Conservation (phyloP, 2,888 invertebrate genomes). For the Noctua comes region DNA sequence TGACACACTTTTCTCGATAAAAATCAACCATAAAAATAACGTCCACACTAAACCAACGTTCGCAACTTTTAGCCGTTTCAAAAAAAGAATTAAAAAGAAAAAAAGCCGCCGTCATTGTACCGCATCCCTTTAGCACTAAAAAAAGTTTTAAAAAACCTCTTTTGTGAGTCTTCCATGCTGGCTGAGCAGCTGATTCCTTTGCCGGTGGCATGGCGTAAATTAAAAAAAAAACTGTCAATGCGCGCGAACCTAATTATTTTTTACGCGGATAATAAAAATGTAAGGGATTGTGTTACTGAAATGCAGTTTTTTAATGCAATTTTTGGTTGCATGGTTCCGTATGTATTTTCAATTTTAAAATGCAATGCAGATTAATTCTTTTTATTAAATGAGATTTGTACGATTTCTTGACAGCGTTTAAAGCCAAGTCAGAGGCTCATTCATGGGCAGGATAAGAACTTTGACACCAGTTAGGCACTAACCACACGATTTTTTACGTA, state of each 20-base stretch:
- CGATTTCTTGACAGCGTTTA: too few relatives aligned
- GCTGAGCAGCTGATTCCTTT: constrained; percentile 73
- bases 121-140: constrained; percentile 73
- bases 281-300: constrained; percentile 45
- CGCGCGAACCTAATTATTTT: constrained; percentile 67
- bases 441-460: too few relatives aligned
- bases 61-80: constrained; percentile 60
- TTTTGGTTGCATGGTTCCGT: constrained; percentile 45
- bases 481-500: too few relatives aligned
- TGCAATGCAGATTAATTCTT: neutral
- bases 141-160: constrained; percentile 68
- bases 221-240: constrained; percentile 72
- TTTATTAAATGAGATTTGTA: neutral
- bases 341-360: neutral
- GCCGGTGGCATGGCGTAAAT: constrained; percentile 67
- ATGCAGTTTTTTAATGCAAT: constrained; percentile 13
- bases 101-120: constrained; percentile 58
- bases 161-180: constrained; percentile 69
- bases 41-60: constrained; percentile 61
- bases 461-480: too few relatives aligned
- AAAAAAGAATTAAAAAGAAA: constrained; percentile 60
- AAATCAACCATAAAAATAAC: constrained; percentile 1
- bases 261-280: constrained; percentile 61
- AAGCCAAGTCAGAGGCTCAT: too few relatives aligned
- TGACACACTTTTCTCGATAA: neutral